Percentiles rank a stretch among this genome's conserved stretches.
These are phyloP conservation scores for Mamestra configurata DNA, from an alignment of 1,140 invertebrate species.

Conservation along the genomic window DNA sequence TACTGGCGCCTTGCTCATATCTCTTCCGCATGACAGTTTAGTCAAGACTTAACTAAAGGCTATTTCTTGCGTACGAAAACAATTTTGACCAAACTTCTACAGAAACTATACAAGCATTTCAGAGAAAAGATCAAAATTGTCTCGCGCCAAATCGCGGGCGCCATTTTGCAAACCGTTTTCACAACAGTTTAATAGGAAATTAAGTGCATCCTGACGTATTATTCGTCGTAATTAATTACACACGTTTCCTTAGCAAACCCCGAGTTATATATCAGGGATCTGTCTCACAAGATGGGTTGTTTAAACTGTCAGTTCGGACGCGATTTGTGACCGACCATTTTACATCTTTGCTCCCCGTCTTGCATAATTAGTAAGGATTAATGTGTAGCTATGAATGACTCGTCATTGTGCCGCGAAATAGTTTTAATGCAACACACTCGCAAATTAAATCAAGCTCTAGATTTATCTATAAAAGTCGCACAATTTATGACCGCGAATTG, in stretches of 20 bases:
- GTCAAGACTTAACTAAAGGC: background rate
- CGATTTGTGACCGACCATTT: constrained; percentile 84
- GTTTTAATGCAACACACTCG: constrained; percentile 57
- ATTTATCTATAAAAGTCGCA: constrained; percentile 49
- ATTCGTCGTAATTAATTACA: constrained; percentile 81
- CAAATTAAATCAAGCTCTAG: constrained; percentile 54
- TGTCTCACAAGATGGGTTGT: constrained; percentile 81
- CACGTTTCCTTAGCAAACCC: constrained; percentile 72
- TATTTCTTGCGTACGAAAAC: constrained; percentile 17
- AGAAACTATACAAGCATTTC: constrained; percentile 33
- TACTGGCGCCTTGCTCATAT: background rate
- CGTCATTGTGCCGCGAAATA: constrained; percentile 66
- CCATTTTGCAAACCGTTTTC: constrained; percentile 68
- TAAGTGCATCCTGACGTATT: constrained; percentile 78
- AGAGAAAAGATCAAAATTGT: constrained; percentile 53
- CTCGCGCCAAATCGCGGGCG: constrained; percentile 55
- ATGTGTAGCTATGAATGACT: constrained; percentile 79
- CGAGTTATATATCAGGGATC: constrained; percentile 78
- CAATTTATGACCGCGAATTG: constrained; percentile 38
- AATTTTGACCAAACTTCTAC: background rate
- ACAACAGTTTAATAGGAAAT: constrained; percentile 76
- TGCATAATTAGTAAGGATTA: constrained; percentile 85
- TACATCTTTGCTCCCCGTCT: constrained; percentile 80
- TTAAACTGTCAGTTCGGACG: constrained; percentile 81
- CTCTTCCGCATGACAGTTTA: constrained; percentile 8